Evolutionary conservation across 2,113 vertebrate species (phyloP).

Genomic region (Charadrius vociferus): DNA sequence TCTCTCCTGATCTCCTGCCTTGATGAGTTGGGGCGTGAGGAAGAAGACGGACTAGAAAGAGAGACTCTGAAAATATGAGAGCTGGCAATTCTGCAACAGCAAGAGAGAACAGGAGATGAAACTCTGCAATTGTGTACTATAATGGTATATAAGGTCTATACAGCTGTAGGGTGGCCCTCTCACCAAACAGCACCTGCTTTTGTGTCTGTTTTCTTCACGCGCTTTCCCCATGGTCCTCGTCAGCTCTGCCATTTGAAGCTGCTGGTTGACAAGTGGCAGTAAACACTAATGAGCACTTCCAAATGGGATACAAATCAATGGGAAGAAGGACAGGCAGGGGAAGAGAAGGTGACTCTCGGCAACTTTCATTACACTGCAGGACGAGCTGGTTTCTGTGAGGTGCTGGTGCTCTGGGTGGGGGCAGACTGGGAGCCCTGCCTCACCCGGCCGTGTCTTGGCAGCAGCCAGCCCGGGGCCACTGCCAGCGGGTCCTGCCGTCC

Average conservation of each 20-base stretch:
- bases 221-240: fast-evolving
- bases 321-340: neutral
- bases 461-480: neutral
- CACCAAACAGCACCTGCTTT: neutral
- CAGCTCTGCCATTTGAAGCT: neutral
- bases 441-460: neutral
- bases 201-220: neutral
- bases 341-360: neutral
- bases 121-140: neutral
- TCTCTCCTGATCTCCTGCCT: neutral
- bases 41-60: neutral
- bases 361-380: neutral
- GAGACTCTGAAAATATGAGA: neutral
- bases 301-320: neutral
- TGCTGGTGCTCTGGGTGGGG: neutral
- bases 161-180: neutral
- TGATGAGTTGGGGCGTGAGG: fast-evolving
- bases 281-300: neutral
- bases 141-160: neutral
- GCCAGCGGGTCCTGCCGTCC: neutral
- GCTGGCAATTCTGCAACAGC: neutral
- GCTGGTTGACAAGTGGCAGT: neutral
- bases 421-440: neutral
- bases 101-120: neutral
- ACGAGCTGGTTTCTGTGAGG: neutral